phyloP scores from a whole-genome alignment of 2,888 invertebrate genomes.

The Orchesellides sinensis region DNA sequence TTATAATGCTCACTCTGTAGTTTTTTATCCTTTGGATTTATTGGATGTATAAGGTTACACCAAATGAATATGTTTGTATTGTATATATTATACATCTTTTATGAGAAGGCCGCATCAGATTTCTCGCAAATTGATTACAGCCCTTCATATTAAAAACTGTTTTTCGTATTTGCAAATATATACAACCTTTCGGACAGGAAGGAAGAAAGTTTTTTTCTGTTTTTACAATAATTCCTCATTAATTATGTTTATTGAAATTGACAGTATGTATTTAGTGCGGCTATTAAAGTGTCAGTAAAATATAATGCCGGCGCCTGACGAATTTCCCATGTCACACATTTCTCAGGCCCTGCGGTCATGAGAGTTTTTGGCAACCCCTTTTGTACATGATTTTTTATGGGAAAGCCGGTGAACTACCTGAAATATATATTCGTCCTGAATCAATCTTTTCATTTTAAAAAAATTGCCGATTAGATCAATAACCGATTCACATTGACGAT shows the following conservation, averaged over 20 bases:
- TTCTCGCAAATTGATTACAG: slow-evolving; percentile 44
- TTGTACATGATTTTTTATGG: too few species aligned
- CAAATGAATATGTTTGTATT: too few species aligned
- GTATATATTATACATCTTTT: too few species aligned
- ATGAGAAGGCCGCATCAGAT: slow-evolving; percentile 34
- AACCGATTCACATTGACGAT: too few species aligned
- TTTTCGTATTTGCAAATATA: slow-evolving; percentile 26
- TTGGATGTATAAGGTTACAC: background rate
- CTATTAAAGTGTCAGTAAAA: slow-evolving; percentile 22
- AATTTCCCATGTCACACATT: background rate
- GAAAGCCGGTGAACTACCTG: too few species aligned
- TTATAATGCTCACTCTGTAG: background rate
- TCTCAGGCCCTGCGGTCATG: background rate
- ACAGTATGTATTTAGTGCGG: slow-evolving; percentile 37
- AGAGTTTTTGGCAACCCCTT: background rate
- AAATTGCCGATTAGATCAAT: slow-evolving; percentile 2
- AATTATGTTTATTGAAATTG: slow-evolving; percentile 58
- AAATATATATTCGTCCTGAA: too few species aligned
- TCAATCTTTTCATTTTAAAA: too few species aligned
- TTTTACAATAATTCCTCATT: slow-evolving; percentile 48
- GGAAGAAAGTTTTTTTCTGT: slow-evolving; percentile 34
- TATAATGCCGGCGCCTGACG: slow-evolving; percentile 26
- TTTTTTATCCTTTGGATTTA: slow-evolving; percentile 10
- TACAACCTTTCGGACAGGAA: background rate
- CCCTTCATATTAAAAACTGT: slow-evolving; percentile 4